Base-by-base conservation (phyloP, 2,113 vertebrate genomes). In the Apteryx owenii region DNA sequence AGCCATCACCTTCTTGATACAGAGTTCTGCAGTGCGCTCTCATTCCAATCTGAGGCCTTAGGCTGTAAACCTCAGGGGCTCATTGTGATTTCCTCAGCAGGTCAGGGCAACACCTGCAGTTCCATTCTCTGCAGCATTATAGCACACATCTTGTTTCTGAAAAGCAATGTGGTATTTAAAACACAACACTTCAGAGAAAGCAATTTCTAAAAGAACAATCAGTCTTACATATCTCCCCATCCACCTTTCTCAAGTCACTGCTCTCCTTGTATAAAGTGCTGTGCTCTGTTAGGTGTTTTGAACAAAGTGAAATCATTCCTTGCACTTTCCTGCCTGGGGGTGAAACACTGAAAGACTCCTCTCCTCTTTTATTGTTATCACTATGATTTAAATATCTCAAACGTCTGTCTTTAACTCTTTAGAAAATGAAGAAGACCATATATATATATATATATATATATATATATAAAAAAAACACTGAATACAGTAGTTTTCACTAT, bases 61-160 rank as follows among this genome's bases (percentile, higher is more conserved):
- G 96, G 95, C 92, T 71, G 18, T 50, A 8, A 85, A 40, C 23
- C 71, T 69, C 73, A 66, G 71, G 42, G 65, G 33, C 7, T 94
- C 85, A 0, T 33, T 78, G 40, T 7, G 3, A 17, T 44, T 31
- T 6, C n/a, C 76, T 51, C 87, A n/a, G 1, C 36, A 36, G 95
- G 93, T 95, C 95, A 94, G 93, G 95, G 95, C 95, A 97, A n/a
- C 95, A 96, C 95, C 95, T 96, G 96, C 80, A 33, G 46, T 68
- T 72, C 64, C 44, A 23, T 44, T 71, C 81, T 88, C 64, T 81
- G 51, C 93, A 93, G 66, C 44, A 2, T 8, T 61, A 16, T 7
- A 68, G 31, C 3, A 26, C 56, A 46, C 26, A 2, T 7, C 64
- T 69, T 88, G 38, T 40, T 36, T 65, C 75, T 84, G 70, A n/a